Base-by-base conservation (phyloP, 2,113 vertebrate genomes). In the Planiliza haematocheilus region DNA sequence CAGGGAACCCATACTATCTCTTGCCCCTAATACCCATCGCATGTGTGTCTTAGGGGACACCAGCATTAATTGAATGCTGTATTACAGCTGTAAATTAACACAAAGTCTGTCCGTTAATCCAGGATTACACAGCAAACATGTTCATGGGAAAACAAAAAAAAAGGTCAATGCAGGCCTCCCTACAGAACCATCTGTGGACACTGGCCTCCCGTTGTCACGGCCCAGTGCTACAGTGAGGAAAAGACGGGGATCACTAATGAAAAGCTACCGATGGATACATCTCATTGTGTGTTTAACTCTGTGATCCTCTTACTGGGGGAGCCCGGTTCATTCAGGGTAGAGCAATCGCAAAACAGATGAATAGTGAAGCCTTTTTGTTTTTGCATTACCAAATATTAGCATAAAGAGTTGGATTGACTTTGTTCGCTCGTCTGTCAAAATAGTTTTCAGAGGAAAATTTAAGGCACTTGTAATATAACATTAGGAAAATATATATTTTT, bases 71-170 rank as follows among this genome's bases (percentile, higher is more conserved):
- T 93, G 89, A 95, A 93, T 93, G 68, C 81, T 79, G 93, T 90
- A 94, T 94, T 94, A 94, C 90, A 93, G 92, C 94, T 93, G 92
- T 90, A 96, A 96, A 97, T 95, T 93, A 95, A 93, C 94, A 93
- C 94, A 93, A 93, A 95, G 87, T 95, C 94, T 92, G 89, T 89
- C 94, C 42, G 79, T 86, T 97, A 96, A 97, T 96, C 96, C 94
- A 90, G 93, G 95, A 97, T 97, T 97, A 98, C 94, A 96, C 92
- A 84, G 88, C 89, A 92, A 91, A 93, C 91, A 89, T 92, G 92
- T 92, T 92, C 93, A 93, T 93, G 93, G 94, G 94, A 94, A 94
- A 95, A 95, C 92, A 93, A 91, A 90, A 91, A 90, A 91, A 70
- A 93, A 94, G 93, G 91, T 91, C 91, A 87, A 70, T 63, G 59